Evolutionary conservation across 2,797 vertebrate genomes (phyloP), one percentile per base, ranked within the genome.

Genomic region (Fistularia tabacaria): DNA sequence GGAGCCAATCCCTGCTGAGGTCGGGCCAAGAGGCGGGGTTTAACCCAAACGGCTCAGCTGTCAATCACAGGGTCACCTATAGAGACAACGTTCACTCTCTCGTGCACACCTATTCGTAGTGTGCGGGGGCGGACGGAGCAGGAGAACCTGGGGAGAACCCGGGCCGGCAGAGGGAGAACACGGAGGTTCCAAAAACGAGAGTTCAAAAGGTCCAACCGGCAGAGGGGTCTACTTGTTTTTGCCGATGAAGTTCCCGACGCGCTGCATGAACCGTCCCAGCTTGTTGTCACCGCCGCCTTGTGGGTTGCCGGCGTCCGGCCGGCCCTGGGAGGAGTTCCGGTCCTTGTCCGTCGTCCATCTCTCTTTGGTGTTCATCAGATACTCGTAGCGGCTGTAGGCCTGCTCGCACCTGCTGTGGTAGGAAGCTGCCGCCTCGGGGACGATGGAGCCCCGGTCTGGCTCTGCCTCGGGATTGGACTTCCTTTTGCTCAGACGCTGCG

Each of bases 191-290:
- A 14, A 8, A 45, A 44, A n/a, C 6, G 8, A 13, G n/a, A 3
- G 44, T 13, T 7, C 44, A 14, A 7, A 45, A n/a, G n/a, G 8
- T 45, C 9, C 6, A 8, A 14, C 14, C 43, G n/a, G 7, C 43
- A 45, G 44, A 13, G 3, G 9, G n/a, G 14, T 38, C 36, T 46
- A 82, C 64, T 90, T 87, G 52, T 81, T 88, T 61, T 88, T 89
- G 64, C 45, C 43, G 0, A 89, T 88, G 0, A 90, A 52, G 63
- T 71, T 80, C 49, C 86, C 87, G 0, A 90, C 62, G 36, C 84
- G 74, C 54, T 90, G 88, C 74, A 90, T 89, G 73, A 90, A 86
- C 36, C 66, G 55, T 7, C 82, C 86, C 59, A 90, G 65, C 64
- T 78, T 87, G 50, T 88, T 88, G 13, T 90, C 85, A 1, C 54